Evolutionary conservation across 2,113 vertebrate genomes (phyloP).

Genomic region (Phasianus colchicus): DNA sequence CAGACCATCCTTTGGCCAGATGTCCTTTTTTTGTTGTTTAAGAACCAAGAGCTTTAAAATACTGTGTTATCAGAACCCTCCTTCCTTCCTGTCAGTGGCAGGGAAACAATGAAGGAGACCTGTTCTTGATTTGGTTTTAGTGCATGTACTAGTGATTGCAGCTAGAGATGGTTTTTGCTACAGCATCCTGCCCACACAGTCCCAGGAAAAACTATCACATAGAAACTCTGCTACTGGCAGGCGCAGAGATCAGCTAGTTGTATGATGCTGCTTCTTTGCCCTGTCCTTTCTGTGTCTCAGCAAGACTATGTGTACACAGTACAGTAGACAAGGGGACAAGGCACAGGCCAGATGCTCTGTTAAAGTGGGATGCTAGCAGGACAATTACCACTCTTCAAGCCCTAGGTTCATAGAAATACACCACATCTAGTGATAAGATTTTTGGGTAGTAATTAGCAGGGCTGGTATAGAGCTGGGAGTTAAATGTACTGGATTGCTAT

Average conservation of each 20-base stretch:
- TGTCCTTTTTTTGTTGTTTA: background rate
- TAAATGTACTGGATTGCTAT: background rate
- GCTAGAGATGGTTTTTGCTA: background rate
- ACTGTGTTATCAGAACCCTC: background rate
- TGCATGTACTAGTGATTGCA: fast-evolving
- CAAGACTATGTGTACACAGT: background rate
- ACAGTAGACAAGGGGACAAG: background rate
- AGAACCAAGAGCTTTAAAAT: background rate
- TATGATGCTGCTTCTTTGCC: background rate
- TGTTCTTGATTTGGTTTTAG: background rate
- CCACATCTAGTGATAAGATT: background rate
- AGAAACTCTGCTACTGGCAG: background rate
- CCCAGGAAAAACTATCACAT: background rate
- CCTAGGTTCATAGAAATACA: background rate
- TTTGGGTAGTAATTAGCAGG: background rate
- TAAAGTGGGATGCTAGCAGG: background rate
- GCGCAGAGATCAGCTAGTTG: background rate
- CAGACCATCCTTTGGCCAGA: background rate
- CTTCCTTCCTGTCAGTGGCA: background rate
- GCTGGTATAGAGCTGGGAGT: background rate
- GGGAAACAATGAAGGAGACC: background rate
- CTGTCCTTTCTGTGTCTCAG: background rate
- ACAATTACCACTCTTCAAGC: background rate
- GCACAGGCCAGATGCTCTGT: background rate
- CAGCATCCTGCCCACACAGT: fast-evolving